Evolutionary conservation across 2,797 vertebrate species (phyloP), one percentile per base, ranked within the genome.

Genomic region (Australoheros facetus): DNA sequence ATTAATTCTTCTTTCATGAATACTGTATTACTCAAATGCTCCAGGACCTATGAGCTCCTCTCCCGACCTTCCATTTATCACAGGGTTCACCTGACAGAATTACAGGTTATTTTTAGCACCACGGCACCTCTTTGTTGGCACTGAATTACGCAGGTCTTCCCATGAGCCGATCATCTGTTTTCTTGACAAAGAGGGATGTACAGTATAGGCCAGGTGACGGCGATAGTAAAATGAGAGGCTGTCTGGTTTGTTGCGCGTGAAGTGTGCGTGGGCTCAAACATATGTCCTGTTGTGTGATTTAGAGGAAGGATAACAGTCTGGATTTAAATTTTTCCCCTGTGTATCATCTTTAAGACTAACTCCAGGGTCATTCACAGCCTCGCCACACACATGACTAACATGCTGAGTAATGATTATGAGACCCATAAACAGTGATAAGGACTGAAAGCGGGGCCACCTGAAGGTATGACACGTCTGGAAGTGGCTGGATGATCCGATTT

Each of bases 1-100:
- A 95, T 95, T 95, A 95, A 94, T 95, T 93, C 86, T 79, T 87
- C 90, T 93, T 94, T 93, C 85, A 92, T 93, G 90, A 93, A 95
- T 95, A 94, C 93, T 91, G 78, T 87, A 95, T 95, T 92, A 94
- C 83, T 90, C 64, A 77, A 88, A 72, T 81, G 90, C 93, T 88
- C 88, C 58, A 80, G 92, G 92, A 94, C 92, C 92, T 90, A 73
- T 85, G 86, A 90, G 87, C 92, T 86, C 85, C 72, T 74, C 77
- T 71, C 71, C 75, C 69, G 78, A 94, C 90, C 84, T 87, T 85
- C 81, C 92, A 95, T 95, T 93, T 81, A 94, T 96, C 94, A 95
- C 85, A 73, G 79, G 84, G 87, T 85, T 90, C 89, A 95, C 91
- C 93, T 93, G 94, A 91, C 90, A 84, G 89, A 88, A 87, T 93